A percentile compares a stretch with the other conserved stretches of the same genome.
Conservation (phyloP, 92 coral and sea anemone genomes). For the Zoanthus solanderi region DNA sequence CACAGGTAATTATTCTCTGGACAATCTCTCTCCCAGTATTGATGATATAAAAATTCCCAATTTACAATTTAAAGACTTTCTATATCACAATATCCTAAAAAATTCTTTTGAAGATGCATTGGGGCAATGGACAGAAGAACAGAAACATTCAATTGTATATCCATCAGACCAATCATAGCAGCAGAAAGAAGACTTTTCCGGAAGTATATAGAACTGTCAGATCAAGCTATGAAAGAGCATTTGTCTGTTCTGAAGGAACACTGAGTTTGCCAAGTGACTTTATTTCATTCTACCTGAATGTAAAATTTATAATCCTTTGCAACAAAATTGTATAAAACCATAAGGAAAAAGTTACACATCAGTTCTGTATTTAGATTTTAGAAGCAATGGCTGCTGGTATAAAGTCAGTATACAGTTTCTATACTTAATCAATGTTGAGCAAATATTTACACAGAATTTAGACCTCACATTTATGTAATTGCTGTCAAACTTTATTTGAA, state of each 20-base stretch:
- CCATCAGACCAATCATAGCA: slow-evolving; percentile 82
- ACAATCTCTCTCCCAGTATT: neutral
- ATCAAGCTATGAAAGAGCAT: slow-evolving; percentile 77
- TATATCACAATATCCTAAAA: too few relatives aligned
- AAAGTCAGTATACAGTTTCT: neutral
- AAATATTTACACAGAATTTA: neutral
- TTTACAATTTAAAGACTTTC: neutral
- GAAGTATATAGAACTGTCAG: slow-evolving; percentile 62
- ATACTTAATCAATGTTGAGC: neutral
- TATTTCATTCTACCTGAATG: neutral
- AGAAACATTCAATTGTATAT: slow-evolving; percentile 82
- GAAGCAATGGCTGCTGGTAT: neutral
- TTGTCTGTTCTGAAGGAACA: slow-evolving; percentile 80
- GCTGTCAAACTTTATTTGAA: neutral
- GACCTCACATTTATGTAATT: neutral
- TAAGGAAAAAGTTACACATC: neutral
- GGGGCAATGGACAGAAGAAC: slow-evolving; percentile 89
- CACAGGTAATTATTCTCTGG: slow-evolving; percentile 69
- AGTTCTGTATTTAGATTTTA: neutral
- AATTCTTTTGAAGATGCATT: slow-evolving; percentile 65
- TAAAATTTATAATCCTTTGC: neutral
- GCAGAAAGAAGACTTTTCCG: slow-evolving; percentile 64
- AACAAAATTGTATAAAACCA: neutral
- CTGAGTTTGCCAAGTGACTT: slow-evolving; percentile 24
- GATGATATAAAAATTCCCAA: neutral